Percentiles rank a stretch among this genome's conserved stretches.
Conservation (phyloP, 1,140 invertebrate species). For the Mycetomoellerius zeteki region DNA sequence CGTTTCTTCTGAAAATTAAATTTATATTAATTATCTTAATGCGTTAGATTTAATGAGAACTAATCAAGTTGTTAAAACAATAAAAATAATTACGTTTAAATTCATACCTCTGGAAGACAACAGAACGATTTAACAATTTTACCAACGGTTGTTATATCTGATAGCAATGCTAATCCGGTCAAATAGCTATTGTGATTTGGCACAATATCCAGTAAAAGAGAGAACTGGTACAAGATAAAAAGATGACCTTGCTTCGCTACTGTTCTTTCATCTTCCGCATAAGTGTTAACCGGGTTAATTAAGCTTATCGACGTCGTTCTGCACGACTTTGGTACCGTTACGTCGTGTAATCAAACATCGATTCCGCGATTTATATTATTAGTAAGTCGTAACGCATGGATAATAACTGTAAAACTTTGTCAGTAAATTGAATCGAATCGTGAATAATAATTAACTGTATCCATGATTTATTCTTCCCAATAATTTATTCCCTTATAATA, state of each 20-base stretch:
- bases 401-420: conserved; percentile 43
- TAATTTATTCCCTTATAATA: not conserved
- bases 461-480: not conserved
- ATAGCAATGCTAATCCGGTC: conserved; percentile 9
- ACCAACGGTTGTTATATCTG: not conserved
- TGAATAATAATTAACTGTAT: not conserved
- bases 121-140: not conserved
- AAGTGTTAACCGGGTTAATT: conserved; percentile 64
- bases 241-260: conserved; percentile 38
- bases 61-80: not conserved
- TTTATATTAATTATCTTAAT: not conserved
- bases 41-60: not conserved
- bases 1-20: not conserved
- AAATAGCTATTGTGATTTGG: conserved; percentile 34
- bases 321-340: conserved; percentile 59
- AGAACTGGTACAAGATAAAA: conserved; percentile 38
- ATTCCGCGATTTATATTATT: conserved; percentile 43
- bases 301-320: conserved; percentile 60
- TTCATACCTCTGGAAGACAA: not conserved
- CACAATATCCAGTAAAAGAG: not conserved
- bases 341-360: conserved; percentile 37
- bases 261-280: conserved; percentile 55
- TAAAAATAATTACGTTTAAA: not conserved
- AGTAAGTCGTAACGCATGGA: conserved; percentile 20
- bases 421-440: not conserved